phyloP scores from a whole-genome alignment of 2,888 invertebrate genomes.

The Orgyia antiqua region DNA sequence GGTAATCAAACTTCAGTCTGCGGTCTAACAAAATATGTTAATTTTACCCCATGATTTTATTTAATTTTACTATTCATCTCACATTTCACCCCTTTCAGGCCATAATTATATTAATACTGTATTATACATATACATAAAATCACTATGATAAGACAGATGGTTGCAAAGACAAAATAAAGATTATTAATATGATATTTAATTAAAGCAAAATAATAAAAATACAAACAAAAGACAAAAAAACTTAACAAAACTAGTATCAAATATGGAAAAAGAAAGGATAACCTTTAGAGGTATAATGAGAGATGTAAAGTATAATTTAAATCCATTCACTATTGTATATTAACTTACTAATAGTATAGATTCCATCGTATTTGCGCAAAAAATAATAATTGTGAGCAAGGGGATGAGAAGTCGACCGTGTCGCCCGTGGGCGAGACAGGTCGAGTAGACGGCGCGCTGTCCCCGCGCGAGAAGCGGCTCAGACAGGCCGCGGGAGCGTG shows the following conservation, averaged over 20 bases:
- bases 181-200: conserved; percentile 6
- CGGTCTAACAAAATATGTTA: conserved; percentile 5
- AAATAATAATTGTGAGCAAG: conserved; percentile 51
- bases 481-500: conserved; percentile 64
- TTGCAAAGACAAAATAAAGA: conserved; percentile 10
- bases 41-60: conserved; percentile 10
- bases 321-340: conserved; percentile 39
- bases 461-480: conserved; percentile 64
- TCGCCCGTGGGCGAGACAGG: conserved; percentile 44
- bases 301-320: conserved; percentile 28
- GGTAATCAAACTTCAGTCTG: conserved; percentile 9
- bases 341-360: conserved; percentile 56
- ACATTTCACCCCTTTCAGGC: conserved; percentile 29
- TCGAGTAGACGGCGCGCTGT: conserved; percentile 28
- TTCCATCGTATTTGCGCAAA: conserved; percentile 44
- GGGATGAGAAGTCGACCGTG: conserved; percentile 41
- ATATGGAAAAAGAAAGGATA: conserved; percentile 17
- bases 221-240: conserved; percentile 2
- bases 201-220: conserved; percentile 2
- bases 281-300: conserved; percentile 28
- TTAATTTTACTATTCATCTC: conserved; percentile 17
- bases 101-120: conserved; percentile 17
- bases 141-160: conserved; percentile 9
- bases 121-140: conserved; percentile 13
- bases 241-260: conserved; percentile 10